phyloP scores from a whole-genome alignment of 2,888 invertebrate species.

The Euclidia mi region DNA sequence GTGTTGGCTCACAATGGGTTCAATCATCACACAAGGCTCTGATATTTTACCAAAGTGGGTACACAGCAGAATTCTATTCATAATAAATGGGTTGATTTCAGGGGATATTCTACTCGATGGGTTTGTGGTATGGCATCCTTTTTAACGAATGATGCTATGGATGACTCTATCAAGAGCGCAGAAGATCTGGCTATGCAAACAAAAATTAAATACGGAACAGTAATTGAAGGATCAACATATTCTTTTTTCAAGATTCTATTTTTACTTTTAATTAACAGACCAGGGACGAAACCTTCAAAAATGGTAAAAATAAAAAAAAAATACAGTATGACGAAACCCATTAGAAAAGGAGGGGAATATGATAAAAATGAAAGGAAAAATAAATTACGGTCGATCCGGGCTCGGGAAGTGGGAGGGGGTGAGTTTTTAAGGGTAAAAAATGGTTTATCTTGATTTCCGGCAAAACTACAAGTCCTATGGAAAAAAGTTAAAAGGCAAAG shows the following conservation, averaged over 20 bases:
- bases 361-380: too few species aligned
- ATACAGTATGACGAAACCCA: too few species aligned
- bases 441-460: too few species aligned
- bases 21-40: conserved; percentile 98
- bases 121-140: conserved; percentile 98
- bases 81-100: conserved; percentile 62
- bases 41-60: conserved; percentile 97
- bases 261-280: too few species aligned
- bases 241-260: conserved; percentile 95
- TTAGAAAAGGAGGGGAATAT: too few species aligned
- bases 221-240: conserved; percentile 96
- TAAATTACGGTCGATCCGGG: too few species aligned
- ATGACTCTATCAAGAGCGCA: conserved; percentile 96
- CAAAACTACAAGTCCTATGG: too few species aligned
- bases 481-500: too few species aligned
- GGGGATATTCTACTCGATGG: conserved; percentile 97
- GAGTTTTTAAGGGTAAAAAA: too few species aligned
- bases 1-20: conserved; percentile 98
- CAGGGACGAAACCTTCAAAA: too few species aligned
- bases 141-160: conserved; percentile 96
- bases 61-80: background rate
- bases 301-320: too few species aligned
- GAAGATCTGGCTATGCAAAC: conserved; percentile 98
- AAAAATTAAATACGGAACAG: conserved; percentile 98
- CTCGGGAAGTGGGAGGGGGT: too few species aligned